These are phyloP conservation scores for Numenius arquata DNA, from an alignment of 2,113 vertebrate species.

Conservation along the genomic window DNA sequence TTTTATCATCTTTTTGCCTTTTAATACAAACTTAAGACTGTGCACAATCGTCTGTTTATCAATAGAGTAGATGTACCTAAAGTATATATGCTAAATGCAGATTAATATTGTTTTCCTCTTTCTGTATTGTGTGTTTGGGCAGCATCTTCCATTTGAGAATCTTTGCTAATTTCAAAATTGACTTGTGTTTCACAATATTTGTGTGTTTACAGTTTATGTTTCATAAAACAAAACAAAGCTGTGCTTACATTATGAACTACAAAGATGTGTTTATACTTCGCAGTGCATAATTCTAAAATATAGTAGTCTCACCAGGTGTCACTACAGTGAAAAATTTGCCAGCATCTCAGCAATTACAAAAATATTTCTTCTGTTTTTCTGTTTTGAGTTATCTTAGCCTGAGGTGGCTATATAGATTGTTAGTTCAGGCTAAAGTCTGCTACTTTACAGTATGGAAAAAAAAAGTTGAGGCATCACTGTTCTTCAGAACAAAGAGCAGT, in stretches of 20 bases:
- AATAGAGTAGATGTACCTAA: background rate
- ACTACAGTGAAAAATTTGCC: conserved; percentile 38
- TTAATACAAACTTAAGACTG: background rate
- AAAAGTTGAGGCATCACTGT: background rate
- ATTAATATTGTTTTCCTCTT: background rate
- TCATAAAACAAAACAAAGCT: conserved; percentile 50
- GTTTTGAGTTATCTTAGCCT: conserved; percentile 22
- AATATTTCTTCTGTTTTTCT: background rate
- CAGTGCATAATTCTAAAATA: conserved; percentile 47
- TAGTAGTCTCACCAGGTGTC: conserved; percentile 14
- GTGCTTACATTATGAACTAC: conserved; percentile 45
- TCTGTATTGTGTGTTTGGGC: background rate
- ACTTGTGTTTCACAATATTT: background rate
- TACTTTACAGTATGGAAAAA: background rate
- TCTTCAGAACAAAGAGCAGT: background rate
- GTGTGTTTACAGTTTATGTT: conserved; percentile 20
- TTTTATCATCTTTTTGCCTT: background rate
- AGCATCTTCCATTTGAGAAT: background rate
- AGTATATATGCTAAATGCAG: background rate
- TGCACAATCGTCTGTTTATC: background rate
- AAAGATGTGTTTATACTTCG: conserved; percentile 31
- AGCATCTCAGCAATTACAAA: conserved; percentile 17
- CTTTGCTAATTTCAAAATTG: background rate
- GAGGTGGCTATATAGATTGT: background rate
- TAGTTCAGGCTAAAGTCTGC: background rate